phyloP scores from a whole-genome alignment of 2,888 invertebrate species.

The Ariolimax columbianus region DNA sequence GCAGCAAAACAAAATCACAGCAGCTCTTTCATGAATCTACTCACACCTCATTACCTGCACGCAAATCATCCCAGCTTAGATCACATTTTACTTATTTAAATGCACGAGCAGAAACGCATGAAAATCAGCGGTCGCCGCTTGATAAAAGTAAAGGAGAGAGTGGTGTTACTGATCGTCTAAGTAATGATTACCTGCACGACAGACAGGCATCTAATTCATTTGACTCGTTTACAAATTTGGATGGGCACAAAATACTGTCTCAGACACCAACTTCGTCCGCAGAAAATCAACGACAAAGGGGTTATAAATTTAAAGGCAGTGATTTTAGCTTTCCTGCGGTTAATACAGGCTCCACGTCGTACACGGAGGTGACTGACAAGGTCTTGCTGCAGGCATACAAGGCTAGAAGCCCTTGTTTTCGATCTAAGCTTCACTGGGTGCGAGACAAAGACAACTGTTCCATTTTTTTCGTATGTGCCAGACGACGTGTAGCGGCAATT shows the following conservation, averaged over 20 bases:
- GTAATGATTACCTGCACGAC: not conserved
- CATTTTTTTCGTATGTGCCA: constrained; percentile 48
- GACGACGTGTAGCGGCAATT: constrained; percentile 36
- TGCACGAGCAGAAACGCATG: no score
- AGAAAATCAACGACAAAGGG: not conserved
- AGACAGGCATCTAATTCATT: not conserved
- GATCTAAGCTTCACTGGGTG: constrained; percentile 43
- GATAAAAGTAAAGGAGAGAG: not conserved
- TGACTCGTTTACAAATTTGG: not conserved
- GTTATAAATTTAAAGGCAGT: no score
- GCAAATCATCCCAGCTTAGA: no score
- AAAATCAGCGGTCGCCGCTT: no score
- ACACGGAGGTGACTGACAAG: constrained; percentile 38
- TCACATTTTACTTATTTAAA: not conserved
- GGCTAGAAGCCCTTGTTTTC: constrained; percentile 37
- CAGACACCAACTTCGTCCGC: not conserved
- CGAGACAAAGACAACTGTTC: constrained; percentile 40
- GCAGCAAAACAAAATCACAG: not conserved
- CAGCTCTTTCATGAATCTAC: no score
- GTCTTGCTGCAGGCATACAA: constrained; percentile 36
- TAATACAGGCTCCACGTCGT: constrained; percentile 17
- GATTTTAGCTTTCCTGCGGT: not conserved
- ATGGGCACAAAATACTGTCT: not conserved
- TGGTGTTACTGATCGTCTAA: not conserved
- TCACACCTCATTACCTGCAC: not conserved